These are phyloP conservation scores for Hippocampus zosterae DNA, from an alignment of 2,113 vertebrate species.

Conservation along the genomic window DNA sequence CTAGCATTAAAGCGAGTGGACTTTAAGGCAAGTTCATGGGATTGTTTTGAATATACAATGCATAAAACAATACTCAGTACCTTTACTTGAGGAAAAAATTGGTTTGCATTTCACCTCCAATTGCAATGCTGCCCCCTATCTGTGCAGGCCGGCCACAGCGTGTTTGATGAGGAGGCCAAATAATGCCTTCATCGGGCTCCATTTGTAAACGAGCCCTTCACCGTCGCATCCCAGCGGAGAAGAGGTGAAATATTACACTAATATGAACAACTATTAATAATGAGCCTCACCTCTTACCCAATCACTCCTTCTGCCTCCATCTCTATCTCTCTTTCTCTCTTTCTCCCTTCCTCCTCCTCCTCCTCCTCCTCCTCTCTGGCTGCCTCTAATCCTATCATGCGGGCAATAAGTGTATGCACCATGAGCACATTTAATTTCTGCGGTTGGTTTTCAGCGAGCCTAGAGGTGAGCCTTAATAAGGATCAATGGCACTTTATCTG, in stretches of 20 bases:
- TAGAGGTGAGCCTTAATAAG: slow-evolving; percentile 99
- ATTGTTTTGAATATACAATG: too few species aligned
- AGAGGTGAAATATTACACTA: slow-evolving; percentile 74
- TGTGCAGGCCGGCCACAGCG: slow-evolving; percentile 5
- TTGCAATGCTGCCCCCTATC: background rate
- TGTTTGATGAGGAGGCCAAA: slow-evolving; percentile 42
- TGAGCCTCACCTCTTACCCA: slow-evolving; percentile 67
- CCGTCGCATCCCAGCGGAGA: slow-evolving; percentile 69
- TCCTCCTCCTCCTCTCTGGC: slow-evolving; percentile 42
- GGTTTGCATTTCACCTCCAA: background rate
- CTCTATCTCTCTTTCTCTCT: slow-evolving; percentile 47
- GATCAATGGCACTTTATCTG: slow-evolving; percentile 99
- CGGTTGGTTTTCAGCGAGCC: slow-evolving; percentile 99
- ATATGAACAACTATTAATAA: slow-evolving; percentile 78
- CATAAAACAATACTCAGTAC: too few species aligned
- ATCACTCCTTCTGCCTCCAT: slow-evolving; percentile 58
- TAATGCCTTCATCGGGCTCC: slow-evolving; percentile 40
- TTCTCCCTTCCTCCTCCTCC: slow-evolving; percentile 8
- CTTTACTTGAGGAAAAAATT: too few species aligned
- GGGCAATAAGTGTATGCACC: slow-evolving; percentile 96
- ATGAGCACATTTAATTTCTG: slow-evolving; percentile 99
- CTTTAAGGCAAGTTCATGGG: too few species aligned
- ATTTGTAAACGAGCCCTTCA: slow-evolving; percentile 96
- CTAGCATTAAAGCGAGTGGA: too few species aligned
- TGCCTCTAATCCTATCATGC: slow-evolving; percentile 93